Evolutionary conservation across 2,888 invertebrate species (phyloP).

Genomic region (Tetanocera ferruginea): DNA sequence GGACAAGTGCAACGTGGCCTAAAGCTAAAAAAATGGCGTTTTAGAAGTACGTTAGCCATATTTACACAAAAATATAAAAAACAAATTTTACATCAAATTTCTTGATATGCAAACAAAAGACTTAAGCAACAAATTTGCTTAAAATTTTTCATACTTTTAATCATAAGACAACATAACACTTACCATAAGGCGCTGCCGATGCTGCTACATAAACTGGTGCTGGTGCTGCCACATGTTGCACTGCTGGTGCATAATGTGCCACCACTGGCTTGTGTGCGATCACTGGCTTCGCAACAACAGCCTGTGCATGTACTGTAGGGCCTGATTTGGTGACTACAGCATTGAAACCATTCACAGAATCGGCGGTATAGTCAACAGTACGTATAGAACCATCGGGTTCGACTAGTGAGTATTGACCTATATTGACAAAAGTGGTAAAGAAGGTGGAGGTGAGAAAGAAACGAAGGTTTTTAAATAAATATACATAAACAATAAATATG

Average conservation of each 20-base stretch:
- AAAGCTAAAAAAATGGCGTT: neutral
- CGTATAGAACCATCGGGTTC: constrained; percentile 70
- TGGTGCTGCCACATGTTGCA: constrained; percentile 58
- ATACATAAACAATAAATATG: neutral
- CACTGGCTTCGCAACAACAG: constrained; percentile 64
- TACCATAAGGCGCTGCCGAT: constrained; percentile 67
- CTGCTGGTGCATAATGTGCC: constrained; percentile 59
- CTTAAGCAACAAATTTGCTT: neutral
- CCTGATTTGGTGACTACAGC: constrained; percentile 69
- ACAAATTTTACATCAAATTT: neutral
- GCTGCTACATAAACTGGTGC: constrained; percentile 60
- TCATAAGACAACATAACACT: constrained; percentile 46
- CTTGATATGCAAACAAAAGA: neutral
- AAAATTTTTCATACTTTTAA: neutral
- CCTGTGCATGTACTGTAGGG: constrained; percentile 67
- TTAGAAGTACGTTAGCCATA: neutral
- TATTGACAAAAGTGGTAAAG: neutral
- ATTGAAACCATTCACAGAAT: constrained; percentile 68
- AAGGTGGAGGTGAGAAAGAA: neutral
- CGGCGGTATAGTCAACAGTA: constrained; percentile 69
- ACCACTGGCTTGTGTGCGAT: constrained; percentile 63
- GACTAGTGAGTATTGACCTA: constrained; percentile 69
- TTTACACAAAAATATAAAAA: neutral
- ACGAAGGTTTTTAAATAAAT: neutral
- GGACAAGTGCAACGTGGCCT: neutral